These are phyloP conservation scores for Folsomia candida DNA, from an alignment of 2,888 invertebrate genomes.

Conservation along the genomic window DNA sequence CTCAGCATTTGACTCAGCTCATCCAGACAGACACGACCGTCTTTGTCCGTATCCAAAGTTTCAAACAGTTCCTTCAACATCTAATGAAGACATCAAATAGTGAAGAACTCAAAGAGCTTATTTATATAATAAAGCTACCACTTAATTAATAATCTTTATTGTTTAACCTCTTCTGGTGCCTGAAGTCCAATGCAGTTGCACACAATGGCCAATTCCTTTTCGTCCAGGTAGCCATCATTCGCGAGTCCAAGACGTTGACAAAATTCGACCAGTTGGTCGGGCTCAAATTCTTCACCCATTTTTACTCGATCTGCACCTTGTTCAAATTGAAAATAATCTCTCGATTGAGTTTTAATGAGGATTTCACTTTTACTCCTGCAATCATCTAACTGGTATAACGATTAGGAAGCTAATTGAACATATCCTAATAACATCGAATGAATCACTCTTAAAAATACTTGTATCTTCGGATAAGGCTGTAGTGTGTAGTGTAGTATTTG, in stretches of 20 bases:
- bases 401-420: too few species aligned
- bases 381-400: too few species aligned
- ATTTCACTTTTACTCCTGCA: too few species aligned
- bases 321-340: too few species aligned
- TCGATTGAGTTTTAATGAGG: too few species aligned
- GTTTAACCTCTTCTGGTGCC: conserved; percentile 63
- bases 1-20: conserved; percentile 51
- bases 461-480: too few species aligned
- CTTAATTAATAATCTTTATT: background rate
- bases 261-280: conserved; percentile 64
- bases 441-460: too few species aligned
- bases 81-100: conserved; percentile 16
- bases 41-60: conserved; percentile 64
- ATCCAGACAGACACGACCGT: conserved; percentile 59
- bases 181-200: conserved; percentile 68
- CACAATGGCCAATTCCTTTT: conserved; percentile 64
- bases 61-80: conserved; percentile 59
- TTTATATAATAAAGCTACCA: background rate
- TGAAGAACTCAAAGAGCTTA: background rate
- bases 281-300: conserved; percentile 53
- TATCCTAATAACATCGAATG: too few species aligned
- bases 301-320: too few species aligned
- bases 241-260: conserved; percentile 65
- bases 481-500: too few species aligned
- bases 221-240: conserved; percentile 63